Percentiles rank a stretch among this genome's conserved stretches.
phyloP scores from a whole-genome alignment of 2,888 invertebrate species.

The Peribatodes rhomboidaria region DNA sequence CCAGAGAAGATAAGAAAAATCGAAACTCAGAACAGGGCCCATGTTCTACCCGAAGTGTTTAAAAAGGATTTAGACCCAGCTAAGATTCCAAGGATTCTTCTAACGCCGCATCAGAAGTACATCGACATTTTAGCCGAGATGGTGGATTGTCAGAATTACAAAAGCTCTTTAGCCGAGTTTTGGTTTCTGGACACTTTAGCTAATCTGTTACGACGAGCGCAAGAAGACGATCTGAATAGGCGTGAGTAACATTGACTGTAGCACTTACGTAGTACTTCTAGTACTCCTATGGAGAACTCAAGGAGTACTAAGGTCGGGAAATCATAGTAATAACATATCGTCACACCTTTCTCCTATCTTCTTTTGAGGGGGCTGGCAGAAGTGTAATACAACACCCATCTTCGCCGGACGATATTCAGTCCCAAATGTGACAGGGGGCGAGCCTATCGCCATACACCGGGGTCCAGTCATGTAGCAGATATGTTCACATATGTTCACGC shows the following conservation, averaged over 20 bases:
- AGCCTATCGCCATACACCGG: too few species aligned
- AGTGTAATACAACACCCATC: too few species aligned
- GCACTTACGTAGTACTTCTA: neutral
- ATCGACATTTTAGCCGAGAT: conserved; percentile 74
- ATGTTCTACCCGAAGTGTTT: conserved; percentile 72
- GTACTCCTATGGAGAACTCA: too few species aligned
- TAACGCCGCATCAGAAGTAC: conserved; percentile 67
- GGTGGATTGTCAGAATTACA: conserved; percentile 72
- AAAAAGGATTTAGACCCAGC: conserved; percentile 66
- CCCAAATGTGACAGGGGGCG: too few species aligned
- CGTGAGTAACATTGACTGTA: conserved; percentile 56
- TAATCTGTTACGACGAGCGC: conserved; percentile 74
- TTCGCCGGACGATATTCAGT: too few species aligned
- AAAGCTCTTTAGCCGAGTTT: conserved; percentile 75
- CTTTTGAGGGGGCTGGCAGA: too few species aligned
- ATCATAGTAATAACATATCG: too few species aligned
- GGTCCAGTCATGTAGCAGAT: too few species aligned
- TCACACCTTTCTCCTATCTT: too few species aligned
- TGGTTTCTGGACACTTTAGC: conserved; percentile 85
- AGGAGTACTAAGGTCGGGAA: too few species aligned
- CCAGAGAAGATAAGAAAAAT: conserved; percentile 66
- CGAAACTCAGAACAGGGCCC: conserved; percentile 68
- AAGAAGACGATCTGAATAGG: conserved; percentile 67
- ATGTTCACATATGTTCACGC: too few species aligned
- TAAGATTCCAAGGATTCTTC: conserved; percentile 68